Evolutionary conservation across 2,888 invertebrate genomes (phyloP), one percentile per base, ranked within the genome.

Genomic region (Cheilosia urbana): DNA sequence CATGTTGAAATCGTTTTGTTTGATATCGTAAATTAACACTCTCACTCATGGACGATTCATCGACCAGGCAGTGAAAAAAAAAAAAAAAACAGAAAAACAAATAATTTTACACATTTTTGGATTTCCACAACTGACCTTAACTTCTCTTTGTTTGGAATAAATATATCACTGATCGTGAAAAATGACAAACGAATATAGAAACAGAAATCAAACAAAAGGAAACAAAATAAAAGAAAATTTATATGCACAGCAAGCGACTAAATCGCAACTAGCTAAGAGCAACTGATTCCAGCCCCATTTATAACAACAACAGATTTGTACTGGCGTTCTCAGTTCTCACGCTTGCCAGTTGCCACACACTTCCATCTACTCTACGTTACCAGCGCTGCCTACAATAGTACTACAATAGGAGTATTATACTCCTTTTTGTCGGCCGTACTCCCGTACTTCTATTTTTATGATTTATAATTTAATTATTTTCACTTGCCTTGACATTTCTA

Each of bases 231-330:
- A 47, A 65, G 37, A 49, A 66, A 68, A 51, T 65, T 69, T 72
- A 49, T 77, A 76, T 85, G 49, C 71, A 68, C 85, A 77, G 72
- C 76, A 57, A 85, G 72, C 85, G 81, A 90, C 91, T 91, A 90
- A 90, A 90, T 90, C 89, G 89, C 90, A 89, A 91, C 92, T 91
- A 90, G 90, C 89, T 90, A 90, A 89, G 89, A 90, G 89, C 88
- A 87, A 88, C 83, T 87, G 89, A 80, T 91, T 89, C 89, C 90
- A 89, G 89, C 88, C 90, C 90, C 91, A 90, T 91, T 91, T 91
- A 91, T 91, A 91, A 91, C 90, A 90, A 89, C 90, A 88, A 87
- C 71, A 62, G 85, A 81, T 77, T 85, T 66, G 62, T 21, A 80
- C 79, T 69, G 81, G 42, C 65, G 72, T 81, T 85, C 81, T 85